These are phyloP conservation scores for Camptogramma bilineatum DNA, from an alignment of 2,888 invertebrate species.

Conservation along the genomic window DNA sequence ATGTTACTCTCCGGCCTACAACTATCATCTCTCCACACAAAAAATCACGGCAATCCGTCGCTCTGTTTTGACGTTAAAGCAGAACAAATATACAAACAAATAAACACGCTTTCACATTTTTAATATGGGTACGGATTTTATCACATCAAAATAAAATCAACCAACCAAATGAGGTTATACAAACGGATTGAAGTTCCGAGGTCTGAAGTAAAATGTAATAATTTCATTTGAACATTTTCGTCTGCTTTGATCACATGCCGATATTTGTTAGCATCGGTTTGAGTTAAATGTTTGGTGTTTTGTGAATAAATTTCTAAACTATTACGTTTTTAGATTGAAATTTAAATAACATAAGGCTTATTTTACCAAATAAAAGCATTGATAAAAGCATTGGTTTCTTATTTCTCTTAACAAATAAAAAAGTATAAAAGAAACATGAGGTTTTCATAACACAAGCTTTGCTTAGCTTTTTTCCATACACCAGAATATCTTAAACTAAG, in stretches of 20 bases:
- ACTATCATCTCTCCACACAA: too few relatives aligned
- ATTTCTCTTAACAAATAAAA: too few relatives aligned
- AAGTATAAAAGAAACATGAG: too few relatives aligned
- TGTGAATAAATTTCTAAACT: background rate
- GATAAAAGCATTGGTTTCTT: too few relatives aligned
- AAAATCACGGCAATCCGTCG: too few relatives aligned
- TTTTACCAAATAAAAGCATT: too few relatives aligned
- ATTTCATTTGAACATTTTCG: constrained; percentile 14
- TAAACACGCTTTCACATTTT: too few relatives aligned
- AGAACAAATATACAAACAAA: too few relatives aligned
- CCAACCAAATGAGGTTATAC: constrained; percentile 9
- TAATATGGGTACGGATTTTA: background rate
- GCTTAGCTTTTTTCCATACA: too few relatives aligned
- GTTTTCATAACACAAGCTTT: too few relatives aligned
- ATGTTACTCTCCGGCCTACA: too few relatives aligned
- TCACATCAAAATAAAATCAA: constrained; percentile 14
- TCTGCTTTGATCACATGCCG: constrained; percentile 17
- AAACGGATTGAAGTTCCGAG: background rate
- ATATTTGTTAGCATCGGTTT: constrained; percentile 11
- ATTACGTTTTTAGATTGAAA: background rate
- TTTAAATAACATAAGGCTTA: background rate
- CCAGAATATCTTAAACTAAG: background rate
- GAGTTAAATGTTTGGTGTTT: background rate
- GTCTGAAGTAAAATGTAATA: constrained; percentile 19
- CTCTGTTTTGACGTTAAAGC: too few relatives aligned